phyloP scores from a whole-genome alignment of 2,888 invertebrate species.

The Megamerina dolium region DNA sequence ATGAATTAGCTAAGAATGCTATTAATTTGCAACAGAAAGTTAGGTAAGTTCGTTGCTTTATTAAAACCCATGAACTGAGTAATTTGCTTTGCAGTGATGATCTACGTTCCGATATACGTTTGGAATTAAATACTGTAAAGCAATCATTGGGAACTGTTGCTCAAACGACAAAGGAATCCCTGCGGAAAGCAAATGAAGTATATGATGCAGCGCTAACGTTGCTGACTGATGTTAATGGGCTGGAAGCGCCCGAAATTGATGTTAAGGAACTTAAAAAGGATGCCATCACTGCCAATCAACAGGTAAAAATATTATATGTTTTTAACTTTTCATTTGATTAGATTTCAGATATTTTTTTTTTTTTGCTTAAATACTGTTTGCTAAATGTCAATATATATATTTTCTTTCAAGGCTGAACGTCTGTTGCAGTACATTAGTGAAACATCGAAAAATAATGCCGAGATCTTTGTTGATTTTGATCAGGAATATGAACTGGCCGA shows the following conservation, averaged over 20 bases:
- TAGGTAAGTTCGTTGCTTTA: slow-evolving; percentile 49
- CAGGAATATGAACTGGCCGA: slow-evolving; percentile 61
- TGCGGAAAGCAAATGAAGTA: slow-evolving; percentile 67
- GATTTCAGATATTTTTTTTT: not conserved
- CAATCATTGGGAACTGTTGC: slow-evolving; percentile 64
- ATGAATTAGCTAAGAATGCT: slow-evolving; percentile 72
- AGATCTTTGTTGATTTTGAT: slow-evolving; percentile 58
- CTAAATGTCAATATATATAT: too few relatives aligned
- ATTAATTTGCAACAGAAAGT: slow-evolving; percentile 70
- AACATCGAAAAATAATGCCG: slow-evolving; percentile 47
- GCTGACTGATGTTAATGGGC: slow-evolving; percentile 71
- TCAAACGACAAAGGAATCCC: slow-evolving; percentile 67
- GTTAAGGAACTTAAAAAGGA: slow-evolving; percentile 62
- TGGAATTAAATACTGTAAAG: slow-evolving; percentile 63
- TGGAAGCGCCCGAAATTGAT: slow-evolving; percentile 73
- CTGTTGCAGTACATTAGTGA: slow-evolving; percentile 36
- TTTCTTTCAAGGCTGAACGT: slow-evolving; percentile 30
- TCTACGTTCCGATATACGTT: slow-evolving; percentile 57
- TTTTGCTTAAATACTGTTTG: too few relatives aligned
- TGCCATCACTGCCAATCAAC: slow-evolving; percentile 60
- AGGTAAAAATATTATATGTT: slow-evolving; percentile 49
- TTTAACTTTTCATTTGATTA: not conserved
- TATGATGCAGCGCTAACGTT: slow-evolving; percentile 77
- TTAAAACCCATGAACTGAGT: not conserved
- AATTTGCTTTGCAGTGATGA: slow-evolving; percentile 54